Percentiles rank a stretch among this genome's conserved stretches.
Conservation (phyloP, 1,140 invertebrate genomes). For the Capitella teleta region DNA sequence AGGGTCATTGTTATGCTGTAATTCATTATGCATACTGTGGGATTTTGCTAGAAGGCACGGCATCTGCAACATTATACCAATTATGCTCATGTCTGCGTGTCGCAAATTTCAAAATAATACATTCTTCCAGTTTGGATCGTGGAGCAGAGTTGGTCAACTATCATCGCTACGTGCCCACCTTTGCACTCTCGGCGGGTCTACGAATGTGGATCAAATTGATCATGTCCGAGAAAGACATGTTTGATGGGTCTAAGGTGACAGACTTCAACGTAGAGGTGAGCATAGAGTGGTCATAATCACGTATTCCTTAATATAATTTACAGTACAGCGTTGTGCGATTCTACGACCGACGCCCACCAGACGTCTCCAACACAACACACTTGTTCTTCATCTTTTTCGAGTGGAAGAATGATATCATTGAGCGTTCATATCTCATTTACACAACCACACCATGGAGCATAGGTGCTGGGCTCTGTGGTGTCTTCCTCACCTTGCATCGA, state of each 20-base stretch:
- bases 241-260: conserved; percentile 3
- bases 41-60: no score
- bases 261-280: conserved; percentile 12
- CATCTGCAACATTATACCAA: no score
- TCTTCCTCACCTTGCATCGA: conserved; percentile 10
- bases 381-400: conserved; percentile 14
- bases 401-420: conserved; percentile 12
- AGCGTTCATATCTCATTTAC: conserved; percentile 8
- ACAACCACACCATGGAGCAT: conserved; percentile 13
- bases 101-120: no score
- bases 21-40: no score
- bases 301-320: background rate
- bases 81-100: no score
- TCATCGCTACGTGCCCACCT: conserved; percentile 7
- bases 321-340: conserved; percentile 11
- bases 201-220: conserved; percentile 13
- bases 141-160: background rate
- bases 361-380: background rate
- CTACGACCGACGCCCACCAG: conserved; percentile 2
- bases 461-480: conserved; percentile 9
- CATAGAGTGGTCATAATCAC: background rate
- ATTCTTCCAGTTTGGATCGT: background rate
- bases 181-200: conserved; percentile 10
- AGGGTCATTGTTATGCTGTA: no score
- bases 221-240: conserved; percentile 9